Percentiles rank a stretch among this genome's conserved stretches.
phyloP scores from a whole-genome alignment of 1,140 invertebrate species.

The Propsilocerus akamusi region DNA sequence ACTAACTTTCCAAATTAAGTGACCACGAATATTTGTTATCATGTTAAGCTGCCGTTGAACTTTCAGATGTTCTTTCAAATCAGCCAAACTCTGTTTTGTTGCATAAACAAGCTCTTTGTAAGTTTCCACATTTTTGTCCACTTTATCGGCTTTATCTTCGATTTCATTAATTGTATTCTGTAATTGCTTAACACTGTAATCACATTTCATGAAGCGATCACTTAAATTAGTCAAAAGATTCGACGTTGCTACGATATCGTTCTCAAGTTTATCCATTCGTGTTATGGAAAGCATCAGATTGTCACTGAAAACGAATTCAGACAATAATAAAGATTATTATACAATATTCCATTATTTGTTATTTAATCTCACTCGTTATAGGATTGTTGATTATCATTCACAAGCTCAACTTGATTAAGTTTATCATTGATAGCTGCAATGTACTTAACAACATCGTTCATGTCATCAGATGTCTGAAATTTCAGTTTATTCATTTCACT shows the following conservation, averaged over 20 bases:
- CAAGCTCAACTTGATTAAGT: not conserved
- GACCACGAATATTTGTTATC: slow-evolving; percentile 25
- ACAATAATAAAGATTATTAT: not conserved
- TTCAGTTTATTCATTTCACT: not conserved
- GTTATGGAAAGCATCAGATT: not conserved
- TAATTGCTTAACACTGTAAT: slow-evolving; percentile 21
- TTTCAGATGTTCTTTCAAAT: slow-evolving; percentile 19
- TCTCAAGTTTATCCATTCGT: slow-evolving; percentile 6
- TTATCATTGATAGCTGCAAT: not conserved
- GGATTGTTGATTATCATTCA: not conserved
- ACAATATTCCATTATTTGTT: not conserved
- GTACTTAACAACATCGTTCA: not conserved
- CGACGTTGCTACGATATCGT: slow-evolving; percentile 13
- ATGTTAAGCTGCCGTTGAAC: slow-evolving; percentile 17
- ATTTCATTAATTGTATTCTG: slow-evolving; percentile 22
- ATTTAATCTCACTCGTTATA: not conserved
- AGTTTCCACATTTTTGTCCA: slow-evolving; percentile 11
- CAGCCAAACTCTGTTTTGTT: slow-evolving; percentile 17
- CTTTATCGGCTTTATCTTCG: slow-evolving; percentile 21
- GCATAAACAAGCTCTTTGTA: slow-evolving; percentile 14
- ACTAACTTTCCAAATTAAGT: slow-evolving; percentile 46
- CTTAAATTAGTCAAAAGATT: slow-evolving; percentile 9
- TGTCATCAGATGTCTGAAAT: not conserved
- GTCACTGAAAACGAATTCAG: not conserved
- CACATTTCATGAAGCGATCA: slow-evolving; percentile 4